Evolutionary conservation across 2,797 vertebrate genomes (phyloP), one percentile per base, ranked within the genome.

Genomic region (Acanthurus tractus): DNA sequence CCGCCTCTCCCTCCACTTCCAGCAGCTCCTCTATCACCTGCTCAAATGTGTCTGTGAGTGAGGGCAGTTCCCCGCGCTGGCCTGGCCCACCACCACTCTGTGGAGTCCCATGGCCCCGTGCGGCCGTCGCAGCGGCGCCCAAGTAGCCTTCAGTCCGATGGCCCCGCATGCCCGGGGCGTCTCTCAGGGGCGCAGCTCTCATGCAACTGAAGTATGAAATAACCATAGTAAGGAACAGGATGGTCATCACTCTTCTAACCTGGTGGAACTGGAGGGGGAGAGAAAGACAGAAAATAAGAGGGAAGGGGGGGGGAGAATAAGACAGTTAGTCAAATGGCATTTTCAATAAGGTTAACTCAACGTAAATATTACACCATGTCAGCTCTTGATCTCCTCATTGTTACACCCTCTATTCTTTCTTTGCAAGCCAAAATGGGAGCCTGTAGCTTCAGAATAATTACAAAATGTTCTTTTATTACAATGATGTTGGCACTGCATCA

Each of bases 191-290:
- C 95, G 97, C 97, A 96, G 98, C 98, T 96, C 97, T 98, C 97
- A 99, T 97, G 97, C 98, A 99, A 98, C 97, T 96, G 94, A 99
- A 99, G 98, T 99, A 99, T 96, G 98, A 99, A 97, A 99, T 99
- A 97, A 99, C 98, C 98, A 99, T 99, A 97, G 98, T 97, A 98
- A 99, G 97, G 96, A 99, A 98, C 98, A 99, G 97, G 98, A 99
- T 99, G 98, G 97, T 99, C 98, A 99, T 99, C 97, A 99, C 98
- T 99, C 98, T 99, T 98, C 97, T 98, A 96, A 99, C 97, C 97
- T 99, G 97, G 97, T 99, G 97, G 97, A 99, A 98, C 98, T 99
- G 96, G 81, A 85, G 63, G 87, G 70, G 88, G 85, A 83, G 64
- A 77, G 82, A 68, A 82, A 15, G 83, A 50, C 79, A 42, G 86